Base-by-base conservation (phyloP, 2,888 invertebrate genomes). In the Oscheius sp. region DNA sequence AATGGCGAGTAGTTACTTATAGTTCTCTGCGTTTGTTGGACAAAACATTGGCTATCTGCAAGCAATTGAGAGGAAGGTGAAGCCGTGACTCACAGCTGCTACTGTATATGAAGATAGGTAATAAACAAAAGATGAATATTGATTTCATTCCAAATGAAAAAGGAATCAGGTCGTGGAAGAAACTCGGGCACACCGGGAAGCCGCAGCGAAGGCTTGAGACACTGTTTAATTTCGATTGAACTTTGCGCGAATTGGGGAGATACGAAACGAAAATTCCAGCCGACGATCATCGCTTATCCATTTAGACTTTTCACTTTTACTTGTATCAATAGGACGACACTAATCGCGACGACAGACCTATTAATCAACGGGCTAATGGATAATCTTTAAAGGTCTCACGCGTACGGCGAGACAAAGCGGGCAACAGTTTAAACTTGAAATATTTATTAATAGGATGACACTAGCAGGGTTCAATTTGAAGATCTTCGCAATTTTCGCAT, bases 1-100 rank as follows among this genome's bases (percentile, higher is more conserved):
- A 87, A 79, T 13, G 87, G 87, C 43, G 82, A 82, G 53, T 81
- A 84, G 59, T 87, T 87, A 35, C 85, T 86, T 23, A 87, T 83
- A 27, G 86, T 79, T 55, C 82, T 73, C 27, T 85, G 76, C 1
- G 79, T 71, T 0, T 43, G 43, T 12, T 55, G 69, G 13, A 41
- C 69, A 23, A 43, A 49, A 52, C 72, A 64, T 43, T 64, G 52
- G 7, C 1, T 41, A 27, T 72, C 63, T 53, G 1, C 23, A 59
- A 63, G 5, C 2, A 18, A 21, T 12, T 35, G 9, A 55, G n/a
- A 18, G 56, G 27, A 9, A 0, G 56, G 13, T 16, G 46, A 64
- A n/a, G 13, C 2, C 63, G 35, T 35, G n/a, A 74, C 79, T 75
- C 53, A 76, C 76, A 79, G 59, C 73, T 72, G 29, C 53, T 13